Base-by-base conservation (phyloP, 2,113 vertebrate genomes). In the Balaeniceps rex region DNA sequence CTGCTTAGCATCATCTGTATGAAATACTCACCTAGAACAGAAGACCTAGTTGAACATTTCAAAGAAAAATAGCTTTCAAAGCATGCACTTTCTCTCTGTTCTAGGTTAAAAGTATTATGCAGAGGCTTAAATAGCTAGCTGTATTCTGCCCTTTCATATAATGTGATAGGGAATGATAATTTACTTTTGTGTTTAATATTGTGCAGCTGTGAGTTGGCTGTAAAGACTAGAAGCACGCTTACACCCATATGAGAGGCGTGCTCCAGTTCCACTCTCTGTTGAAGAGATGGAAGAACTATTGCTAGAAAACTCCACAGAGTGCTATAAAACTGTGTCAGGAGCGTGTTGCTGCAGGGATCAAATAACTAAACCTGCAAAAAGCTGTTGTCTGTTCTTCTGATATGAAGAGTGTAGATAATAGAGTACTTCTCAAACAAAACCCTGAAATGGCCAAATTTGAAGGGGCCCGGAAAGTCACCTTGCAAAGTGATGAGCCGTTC, bases 21-120 rank as follows among this genome's bases (percentile, higher is more conserved):
- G 79, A 93, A 94, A 86, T 90, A 85, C 71, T 96, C 36, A 69
- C 78, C 64, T 86, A 77, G 82, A 89, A 71, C 38, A 78, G 87
- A 85, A 94, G 64, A 90, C n/a, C 26, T 70, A 51, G 64, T 24
- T 79, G 70, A 97, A 86, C 15, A 19, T 92, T 95, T 93, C 40
- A 89, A 94, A 93, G 92, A 87, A 94, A 88, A 95, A 91, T 12
- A 79, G 46, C 54, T 96, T 93, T 93, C 86, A 92, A 88, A 91
- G 68, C n/a, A 26, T 54, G 65, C 40, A 58, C 31, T 54, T 93
- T 94, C 42, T 72, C 46, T 92, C 71, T 81, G 60, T 84, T 91
- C 61, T 52, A 87, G 88, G 88, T 91, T 92, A 92, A 90, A 95
- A 94, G 63, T 68, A 47, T 77, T 95, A 95, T 80, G 58, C 65